Conservation (phyloP, 2,888 invertebrate genomes). For the Uloborus plumipes region DNA sequence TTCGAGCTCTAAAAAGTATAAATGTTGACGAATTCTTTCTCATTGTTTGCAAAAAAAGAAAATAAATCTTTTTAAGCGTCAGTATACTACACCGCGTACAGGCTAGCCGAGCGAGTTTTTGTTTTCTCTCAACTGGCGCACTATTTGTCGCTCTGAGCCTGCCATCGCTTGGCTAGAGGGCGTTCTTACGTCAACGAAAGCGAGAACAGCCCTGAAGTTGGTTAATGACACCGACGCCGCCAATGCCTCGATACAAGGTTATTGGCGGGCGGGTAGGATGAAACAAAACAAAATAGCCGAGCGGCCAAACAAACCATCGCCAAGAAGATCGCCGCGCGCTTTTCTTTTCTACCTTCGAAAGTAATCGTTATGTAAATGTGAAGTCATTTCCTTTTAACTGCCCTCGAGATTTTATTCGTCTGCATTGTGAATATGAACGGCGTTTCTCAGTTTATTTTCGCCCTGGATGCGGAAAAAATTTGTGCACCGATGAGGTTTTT, state of each 20-base stretch:
- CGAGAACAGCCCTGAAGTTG: slow-evolving; percentile 53
- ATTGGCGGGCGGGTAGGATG: slow-evolving; percentile 25
- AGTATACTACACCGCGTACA: too few species aligned
- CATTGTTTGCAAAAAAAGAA: too few species aligned
- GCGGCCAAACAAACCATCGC: slow-evolving; percentile 22
- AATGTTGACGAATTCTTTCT: too few species aligned
- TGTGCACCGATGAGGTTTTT: too few species aligned
- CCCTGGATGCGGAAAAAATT: too few species aligned
- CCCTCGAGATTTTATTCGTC: too few species aligned
- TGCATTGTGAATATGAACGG: too few species aligned
- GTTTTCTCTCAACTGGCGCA: neutral
- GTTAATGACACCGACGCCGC: slow-evolving; percentile 48
- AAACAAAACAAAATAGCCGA: neutral
- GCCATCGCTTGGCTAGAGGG: slow-evolving; percentile 8
- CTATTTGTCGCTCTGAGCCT: slow-evolving; percentile 14
- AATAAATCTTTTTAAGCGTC: too few species aligned
- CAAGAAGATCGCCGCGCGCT: slow-evolving; percentile 12
- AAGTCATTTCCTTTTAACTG: too few species aligned
- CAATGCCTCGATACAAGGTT: slow-evolving; percentile 58
- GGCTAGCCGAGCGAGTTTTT: slow-evolving; percentile 9
- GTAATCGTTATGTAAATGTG: slow-evolving; percentile 51
- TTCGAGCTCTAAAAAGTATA: too few species aligned
- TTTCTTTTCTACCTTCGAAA: neutral
- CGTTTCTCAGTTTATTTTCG: too few species aligned
- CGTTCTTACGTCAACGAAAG: slow-evolving; percentile 50